Evolutionary conservation across 37 sponge, comb jelly and placozoan species (phyloP).

Genomic region (Spongilla lacustris): DNA sequence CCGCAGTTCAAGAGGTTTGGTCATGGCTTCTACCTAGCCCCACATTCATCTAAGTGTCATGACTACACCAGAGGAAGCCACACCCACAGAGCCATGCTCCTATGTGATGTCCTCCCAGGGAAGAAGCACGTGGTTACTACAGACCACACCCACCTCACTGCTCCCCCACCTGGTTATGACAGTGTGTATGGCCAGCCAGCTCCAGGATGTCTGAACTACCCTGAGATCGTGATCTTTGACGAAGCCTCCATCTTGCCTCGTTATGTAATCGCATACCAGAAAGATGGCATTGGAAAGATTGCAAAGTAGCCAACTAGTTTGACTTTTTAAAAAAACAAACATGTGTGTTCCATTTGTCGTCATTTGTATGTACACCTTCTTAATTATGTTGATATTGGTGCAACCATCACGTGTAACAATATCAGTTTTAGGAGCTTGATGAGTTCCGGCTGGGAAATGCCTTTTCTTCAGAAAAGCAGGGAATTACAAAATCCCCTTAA

Average conservation of each 20-base stretch:
- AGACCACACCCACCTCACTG: conserved; percentile 28
- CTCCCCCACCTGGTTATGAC: conserved; percentile 68
- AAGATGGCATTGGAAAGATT: conserved; percentile 69
- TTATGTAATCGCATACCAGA: conserved; percentile 47
- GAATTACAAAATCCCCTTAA: too few relatives aligned
- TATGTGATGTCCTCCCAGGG: conserved; percentile 69
- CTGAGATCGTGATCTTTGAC: conserved; percentile 50
- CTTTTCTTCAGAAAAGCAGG: too few relatives aligned
- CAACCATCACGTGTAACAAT: too few relatives aligned
- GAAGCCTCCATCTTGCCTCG: conserved; percentile 52
- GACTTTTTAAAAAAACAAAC: too few relatives aligned
- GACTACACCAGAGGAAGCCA: conserved; percentile 74
- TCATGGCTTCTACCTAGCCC: conserved; percentile 83
- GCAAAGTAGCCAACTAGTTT: conserved; percentile 52
- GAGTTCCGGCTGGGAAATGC: too few relatives aligned
- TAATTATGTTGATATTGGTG: too few relatives aligned
- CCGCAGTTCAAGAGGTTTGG: conserved; percentile 66
- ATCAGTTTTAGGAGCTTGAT: too few relatives aligned
- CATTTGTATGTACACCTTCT: too few relatives aligned
- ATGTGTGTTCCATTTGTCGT: too few relatives aligned
- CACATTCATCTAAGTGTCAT: conserved; percentile 80
- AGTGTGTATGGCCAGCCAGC: conserved; percentile 65
- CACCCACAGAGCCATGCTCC: conserved; percentile 70
- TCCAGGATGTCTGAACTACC: conserved; percentile 70
- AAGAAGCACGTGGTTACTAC: conserved; percentile 44